These are phyloP conservation scores for Rutilus rutilus DNA, from an alignment of 2,113 vertebrate species.

Conservation along the genomic window DNA sequence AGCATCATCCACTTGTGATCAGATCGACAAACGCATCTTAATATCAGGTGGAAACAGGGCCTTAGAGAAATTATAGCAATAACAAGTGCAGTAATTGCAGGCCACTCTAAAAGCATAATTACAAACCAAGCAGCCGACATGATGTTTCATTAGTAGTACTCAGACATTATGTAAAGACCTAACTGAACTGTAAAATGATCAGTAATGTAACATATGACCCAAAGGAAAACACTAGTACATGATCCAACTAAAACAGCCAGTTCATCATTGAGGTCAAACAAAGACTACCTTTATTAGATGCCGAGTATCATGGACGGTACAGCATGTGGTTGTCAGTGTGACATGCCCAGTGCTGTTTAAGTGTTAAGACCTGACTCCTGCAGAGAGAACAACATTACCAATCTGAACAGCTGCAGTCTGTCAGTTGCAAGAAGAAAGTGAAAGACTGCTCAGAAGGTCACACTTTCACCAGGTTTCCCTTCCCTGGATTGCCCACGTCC, in stretches of 20 bases:
- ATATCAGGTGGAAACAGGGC: too few species aligned
- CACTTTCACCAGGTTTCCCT: not conserved
- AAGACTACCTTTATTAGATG: not conserved
- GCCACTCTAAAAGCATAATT: not conserved
- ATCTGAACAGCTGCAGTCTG: constrained; percentile 32
- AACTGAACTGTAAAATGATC: not conserved
- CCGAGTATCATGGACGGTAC: not conserved
- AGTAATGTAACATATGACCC: not conserved
- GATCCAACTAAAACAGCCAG: not conserved
- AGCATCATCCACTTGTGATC: too few species aligned
- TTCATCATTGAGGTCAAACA: not conserved
- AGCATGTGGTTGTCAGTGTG: constrained; percentile 11
- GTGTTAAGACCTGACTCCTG: not conserved
- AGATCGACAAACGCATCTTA: too few species aligned
- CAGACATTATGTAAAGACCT: not conserved
- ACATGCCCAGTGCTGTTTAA: constrained; percentile 13
- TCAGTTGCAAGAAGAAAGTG: constrained; percentile 12
- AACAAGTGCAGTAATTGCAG: not conserved
- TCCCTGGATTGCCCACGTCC: constrained; percentile 14
- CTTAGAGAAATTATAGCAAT: not conserved
- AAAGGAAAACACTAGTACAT: not conserved
- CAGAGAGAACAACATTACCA: not conserved
- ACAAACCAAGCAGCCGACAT: not conserved
- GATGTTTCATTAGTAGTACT: not conserved
- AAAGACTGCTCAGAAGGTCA: constrained; percentile 15